phyloP scores from a whole-genome alignment of 2,797 vertebrate species.

The Fundulus diaphanus region DNA sequence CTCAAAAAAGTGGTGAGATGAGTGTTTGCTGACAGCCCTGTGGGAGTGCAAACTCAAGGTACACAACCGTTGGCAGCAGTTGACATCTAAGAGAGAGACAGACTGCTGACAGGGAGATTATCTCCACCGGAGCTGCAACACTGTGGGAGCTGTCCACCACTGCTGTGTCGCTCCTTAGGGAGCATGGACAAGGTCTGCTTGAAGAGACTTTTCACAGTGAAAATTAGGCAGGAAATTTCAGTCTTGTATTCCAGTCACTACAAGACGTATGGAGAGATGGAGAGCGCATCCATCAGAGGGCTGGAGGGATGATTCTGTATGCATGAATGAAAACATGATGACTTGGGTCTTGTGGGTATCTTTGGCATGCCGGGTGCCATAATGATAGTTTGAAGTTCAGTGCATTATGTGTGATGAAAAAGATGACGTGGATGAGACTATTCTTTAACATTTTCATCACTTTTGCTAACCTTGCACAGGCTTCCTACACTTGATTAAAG shows the following conservation, averaged over 20 bases:
- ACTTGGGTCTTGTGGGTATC: slow-evolving; percentile 37
- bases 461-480: slow-evolving; percentile 6
- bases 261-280: slow-evolving; percentile 14
- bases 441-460: slow-evolving; percentile 4
- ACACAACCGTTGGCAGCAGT: slow-evolving; percentile 66
- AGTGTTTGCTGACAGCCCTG: slow-evolving; percentile 62
- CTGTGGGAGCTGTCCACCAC: slow-evolving; percentile 63
- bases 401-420: slow-evolving; percentile 35
- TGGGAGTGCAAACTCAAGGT: slow-evolving; percentile 54
- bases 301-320: slow-evolving; percentile 24
- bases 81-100: slow-evolving; percentile 71
- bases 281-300: slow-evolving; percentile 34
- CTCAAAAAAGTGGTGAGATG: slow-evolving; percentile 37
- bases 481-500: slow-evolving; percentile 24
- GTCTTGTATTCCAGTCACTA: slow-evolving; percentile 28
- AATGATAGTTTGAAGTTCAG: slow-evolving; percentile 30
- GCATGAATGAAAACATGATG: slow-evolving; percentile 36
- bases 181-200: slow-evolving; percentile 52
- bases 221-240: slow-evolving; percentile 46
- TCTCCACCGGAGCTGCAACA: slow-evolving; percentile 63
- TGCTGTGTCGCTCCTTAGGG: slow-evolving; percentile 61
- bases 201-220: slow-evolving; percentile 25
- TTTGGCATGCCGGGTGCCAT: slow-evolving; percentile 41
- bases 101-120: slow-evolving; percentile 79
- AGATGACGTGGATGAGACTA: neutral